phyloP scores from a whole-genome alignment of 2,888 invertebrate species.

The Fabriciana adippe region DNA sequence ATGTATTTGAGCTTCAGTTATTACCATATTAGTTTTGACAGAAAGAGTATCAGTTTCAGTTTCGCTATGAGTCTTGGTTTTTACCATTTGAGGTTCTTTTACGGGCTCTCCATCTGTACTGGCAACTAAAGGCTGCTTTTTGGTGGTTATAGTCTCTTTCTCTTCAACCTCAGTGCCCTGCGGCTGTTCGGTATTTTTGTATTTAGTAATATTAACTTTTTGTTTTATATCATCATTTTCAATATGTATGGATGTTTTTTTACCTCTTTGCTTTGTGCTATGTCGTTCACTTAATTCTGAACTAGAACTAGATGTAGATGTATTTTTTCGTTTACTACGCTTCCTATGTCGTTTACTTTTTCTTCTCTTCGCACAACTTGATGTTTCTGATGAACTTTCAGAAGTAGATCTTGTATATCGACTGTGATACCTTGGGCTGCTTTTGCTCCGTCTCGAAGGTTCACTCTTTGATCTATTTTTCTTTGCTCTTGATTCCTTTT shows the following conservation, averaged over 20 bases:
- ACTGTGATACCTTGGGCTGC: slow-evolving; percentile 53
- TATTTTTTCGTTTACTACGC: slow-evolving; percentile 68
- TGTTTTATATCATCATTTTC: slow-evolving; percentile 72
- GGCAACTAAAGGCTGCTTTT: slow-evolving; percentile 35
- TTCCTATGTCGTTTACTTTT: slow-evolving; percentile 71
- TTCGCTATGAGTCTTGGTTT: slow-evolving; percentile 67
- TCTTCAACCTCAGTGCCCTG: slow-evolving; percentile 42
- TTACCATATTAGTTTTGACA: slow-evolving; percentile 75
- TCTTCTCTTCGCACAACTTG: slow-evolving; percentile 61
- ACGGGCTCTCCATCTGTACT: slow-evolving; percentile 49
- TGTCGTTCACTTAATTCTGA: slow-evolving; percentile 72
- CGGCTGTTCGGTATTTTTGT: slow-evolving; percentile 54
- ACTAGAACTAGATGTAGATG: slow-evolving; percentile 69
- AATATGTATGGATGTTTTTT: slow-evolving; percentile 75
- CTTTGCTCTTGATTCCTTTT: slow-evolving; percentile 51
- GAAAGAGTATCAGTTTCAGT: slow-evolving; percentile 76
- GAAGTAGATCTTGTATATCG: slow-evolving; percentile 62
- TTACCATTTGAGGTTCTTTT: slow-evolving; percentile 53
- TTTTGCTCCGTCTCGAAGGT: slow-evolving; percentile 63
- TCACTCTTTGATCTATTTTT: slow-evolving; percentile 78
- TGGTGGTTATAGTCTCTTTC: slow-evolving; percentile 43
- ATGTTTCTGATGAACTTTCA: slow-evolving; percentile 61
- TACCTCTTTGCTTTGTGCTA: slow-evolving; percentile 70
- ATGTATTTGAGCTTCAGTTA: slow-evolving; percentile 80
- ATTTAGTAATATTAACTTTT: slow-evolving; percentile 75